Conservation (phyloP, 2,113 vertebrate species). For the Euleptes europaea region DNA sequence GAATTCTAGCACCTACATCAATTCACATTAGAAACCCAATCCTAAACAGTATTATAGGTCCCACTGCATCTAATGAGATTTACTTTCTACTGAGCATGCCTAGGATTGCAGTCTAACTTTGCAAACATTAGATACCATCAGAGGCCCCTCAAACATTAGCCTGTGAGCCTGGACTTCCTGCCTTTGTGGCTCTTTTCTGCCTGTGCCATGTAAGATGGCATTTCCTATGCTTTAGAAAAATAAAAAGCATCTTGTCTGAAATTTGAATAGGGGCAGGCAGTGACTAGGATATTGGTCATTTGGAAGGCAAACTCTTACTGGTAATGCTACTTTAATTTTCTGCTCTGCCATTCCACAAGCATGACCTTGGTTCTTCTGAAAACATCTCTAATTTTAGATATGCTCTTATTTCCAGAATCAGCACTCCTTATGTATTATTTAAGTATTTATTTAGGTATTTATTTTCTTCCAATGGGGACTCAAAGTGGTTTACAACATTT, state of each 20-base stretch:
- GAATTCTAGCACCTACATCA: too few relatives aligned
- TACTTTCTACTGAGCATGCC: neutral
- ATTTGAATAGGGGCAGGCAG: conserved; percentile 4
- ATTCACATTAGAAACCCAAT: neutral
- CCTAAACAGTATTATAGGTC: neutral
- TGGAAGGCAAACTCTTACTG: neutral
- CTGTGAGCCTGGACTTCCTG: neutral
- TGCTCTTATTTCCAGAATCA: too few relatives aligned
- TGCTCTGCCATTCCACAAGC: neutral
- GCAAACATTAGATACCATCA: neutral
- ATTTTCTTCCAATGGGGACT: too few relatives aligned
- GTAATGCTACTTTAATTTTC: neutral
- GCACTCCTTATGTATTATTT: neutral
- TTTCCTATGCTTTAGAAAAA: conserved; percentile 16
- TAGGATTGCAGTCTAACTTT: neutral
- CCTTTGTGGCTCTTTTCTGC: conserved; percentile 5
- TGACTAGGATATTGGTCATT: neutral
- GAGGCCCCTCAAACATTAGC: neutral
- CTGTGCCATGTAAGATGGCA: neutral
- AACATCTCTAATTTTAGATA: neutral
- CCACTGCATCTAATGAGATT: neutral
- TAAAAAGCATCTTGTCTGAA: neutral
- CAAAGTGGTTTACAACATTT: too few relatives aligned
- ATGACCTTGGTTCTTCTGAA: neutral
- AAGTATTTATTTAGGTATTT: too few relatives aligned